Evolutionary conservation across 1,140 invertebrate genomes (phyloP).

Genomic region (Ceratina japonica): DNA sequence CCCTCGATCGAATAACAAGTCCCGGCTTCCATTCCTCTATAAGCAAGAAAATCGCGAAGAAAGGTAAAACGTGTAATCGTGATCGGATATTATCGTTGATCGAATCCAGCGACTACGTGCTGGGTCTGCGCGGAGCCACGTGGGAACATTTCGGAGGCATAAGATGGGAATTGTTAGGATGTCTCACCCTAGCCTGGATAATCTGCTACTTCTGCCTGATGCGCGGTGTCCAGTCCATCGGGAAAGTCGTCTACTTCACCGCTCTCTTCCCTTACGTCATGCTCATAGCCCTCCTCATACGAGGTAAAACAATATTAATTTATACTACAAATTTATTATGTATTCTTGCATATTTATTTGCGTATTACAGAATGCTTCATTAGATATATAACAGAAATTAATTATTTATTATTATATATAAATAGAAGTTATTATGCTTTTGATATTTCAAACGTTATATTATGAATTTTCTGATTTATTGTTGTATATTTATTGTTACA

Average conservation of each 20-base stretch:
- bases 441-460: too few relatives aligned
- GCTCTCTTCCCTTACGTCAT: slow-evolving; percentile 89
- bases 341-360: too few relatives aligned
- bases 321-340: too few relatives aligned
- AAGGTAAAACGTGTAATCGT: slow-evolving; percentile 47
- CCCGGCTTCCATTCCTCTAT: background rate
- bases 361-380: too few relatives aligned
- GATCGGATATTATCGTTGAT: slow-evolving; percentile 57
- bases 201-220: slow-evolving; percentile 85
- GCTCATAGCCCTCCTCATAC: slow-evolving; percentile 83
- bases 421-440: too few relatives aligned
- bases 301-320: slow-evolving; percentile 79
- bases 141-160: slow-evolving; percentile 85
- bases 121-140: slow-evolving; percentile 81
- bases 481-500: too few relatives aligned
- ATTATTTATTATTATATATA: too few relatives aligned
- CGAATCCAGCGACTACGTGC: slow-evolving; percentile 82
- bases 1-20: background rate
- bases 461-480: too few relatives aligned
- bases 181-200: slow-evolving; percentile 86
- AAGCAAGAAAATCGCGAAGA: slow-evolving; percentile 18
- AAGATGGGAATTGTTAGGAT: slow-evolving; percentile 86
- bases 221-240: slow-evolving; percentile 87
- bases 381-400: too few relatives aligned
- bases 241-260: slow-evolving; percentile 91